Evolutionary conservation across 1,140 invertebrate species (phyloP), one percentile per base, ranked within the genome.

Genomic region (Portunus trituberculatus): DNA sequence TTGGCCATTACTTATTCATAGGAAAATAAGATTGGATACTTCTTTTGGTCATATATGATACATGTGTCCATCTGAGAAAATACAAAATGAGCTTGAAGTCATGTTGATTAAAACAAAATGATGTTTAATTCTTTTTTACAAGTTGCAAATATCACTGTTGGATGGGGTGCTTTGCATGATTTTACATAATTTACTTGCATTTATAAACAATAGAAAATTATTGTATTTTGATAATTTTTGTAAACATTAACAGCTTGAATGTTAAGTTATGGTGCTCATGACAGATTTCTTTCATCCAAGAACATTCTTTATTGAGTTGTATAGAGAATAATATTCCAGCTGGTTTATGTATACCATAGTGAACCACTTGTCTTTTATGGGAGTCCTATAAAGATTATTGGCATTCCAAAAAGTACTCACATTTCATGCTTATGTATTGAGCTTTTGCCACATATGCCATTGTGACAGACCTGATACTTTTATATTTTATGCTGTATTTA

Each of bases 241-340:
- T 87, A 46, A 28, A 87, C 39, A 87, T 87, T 87, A 14, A 87
- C 84, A 39, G 84, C 39, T 76, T 76, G 67, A 25, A n/a, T 76
- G 67, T n/a, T 76, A n/a, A 25, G 6, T 76, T 76, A n/a, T 76
- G 67, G 67, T 76, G 67, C 67, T 76, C 12, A 76, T 20, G 20
- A 76, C 12, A n/a, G 20, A 16, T 76, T 76, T 76, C 20, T 76
- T 76, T 76, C 20, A 76, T 8, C 20, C 67, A n/a, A 20, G 20
- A n/a, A 76, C 20, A 76, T 76, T 76, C 12, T 76, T 0, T 76
- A 76, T n/a, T n/a, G 0, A 76, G n/a, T 20, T n/a, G 16, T 76
- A 76, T 76, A 25, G 25, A 39, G 39, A 6, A 39, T 39, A 39
- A 39, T 39, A 2, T 6, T 76, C n/a, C 12, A 7, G 67, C 7